These are phyloP conservation scores for Oreochromis tanganicae DNA, from an alignment of 2,113 vertebrate genomes.

Conservation along the genomic window DNA sequence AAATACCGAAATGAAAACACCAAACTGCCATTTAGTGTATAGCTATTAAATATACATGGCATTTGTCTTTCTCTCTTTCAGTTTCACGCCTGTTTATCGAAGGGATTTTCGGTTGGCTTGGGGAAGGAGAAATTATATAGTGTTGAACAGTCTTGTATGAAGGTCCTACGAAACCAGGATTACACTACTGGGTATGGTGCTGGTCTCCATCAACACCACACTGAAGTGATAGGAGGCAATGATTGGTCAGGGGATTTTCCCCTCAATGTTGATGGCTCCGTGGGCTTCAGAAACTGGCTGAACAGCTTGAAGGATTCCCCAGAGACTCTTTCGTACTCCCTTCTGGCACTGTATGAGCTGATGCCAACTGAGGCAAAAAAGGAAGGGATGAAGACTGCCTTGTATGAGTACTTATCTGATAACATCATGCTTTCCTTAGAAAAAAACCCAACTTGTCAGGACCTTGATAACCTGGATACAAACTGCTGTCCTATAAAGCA, in stretches of 20 bases:
- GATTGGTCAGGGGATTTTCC: constrained; percentile 18
- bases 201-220: constrained; percentile 8
- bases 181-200: neutral
- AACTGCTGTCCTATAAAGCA: constrained; percentile 7
- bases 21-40: too few relatives aligned
- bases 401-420: constrained; percentile 9
- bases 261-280: neutral
- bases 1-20: too few relatives aligned
- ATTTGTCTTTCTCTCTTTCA: neutral
- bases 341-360: constrained; percentile 21
- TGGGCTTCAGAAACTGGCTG: neutral
- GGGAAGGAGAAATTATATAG: neutral
- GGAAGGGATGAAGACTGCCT: neutral
- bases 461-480: neutral
- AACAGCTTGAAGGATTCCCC: constrained; percentile 2
- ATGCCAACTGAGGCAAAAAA: neutral
- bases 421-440: accelerated
- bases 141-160: too few relatives aligned
- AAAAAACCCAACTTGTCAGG: accelerated
- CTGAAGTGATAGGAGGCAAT: constrained; percentile 14
- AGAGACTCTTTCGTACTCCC: neutral
- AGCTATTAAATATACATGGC: too few relatives aligned
- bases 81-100: constrained; percentile 31
- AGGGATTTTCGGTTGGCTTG: constrained; percentile 12
- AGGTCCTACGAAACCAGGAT: neutral